Base-by-base conservation (phyloP, 2,797 vertebrate genomes). In the Rhodeus uyekii region DNA sequence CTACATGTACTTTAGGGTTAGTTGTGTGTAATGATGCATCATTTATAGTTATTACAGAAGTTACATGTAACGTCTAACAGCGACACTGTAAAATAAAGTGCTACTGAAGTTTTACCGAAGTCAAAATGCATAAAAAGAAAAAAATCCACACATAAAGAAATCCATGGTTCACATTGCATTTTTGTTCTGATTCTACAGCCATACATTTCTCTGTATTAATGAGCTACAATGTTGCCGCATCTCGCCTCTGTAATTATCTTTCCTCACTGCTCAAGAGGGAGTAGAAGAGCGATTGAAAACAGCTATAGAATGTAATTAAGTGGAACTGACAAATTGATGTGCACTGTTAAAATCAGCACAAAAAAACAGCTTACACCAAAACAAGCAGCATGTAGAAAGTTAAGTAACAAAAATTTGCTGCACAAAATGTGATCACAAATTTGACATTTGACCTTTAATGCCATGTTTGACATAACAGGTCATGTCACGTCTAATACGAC, bases 211-310 rank as follows among this genome's bases (percentile, higher is more conserved):
- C 50, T 72, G 24, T 36, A 44, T 44, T 81, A 69, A 46, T 60
- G 74, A 76, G 64, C 68, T 80, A 79, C 42, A 80, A 68, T 63
- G 61, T 19, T 50, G 63, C 71, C 61, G 76, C 71, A 79, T 80
- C 71, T 76, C 22, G 24, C 32, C 32, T 82, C 48, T 80, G 76
- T 85, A 82, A 79, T 82, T 83, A 85, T 34, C 71, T 75, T 69
- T 38, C 72, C 39, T 44, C 42, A 2, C 22, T 48, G 63, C 71
- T 76, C 24, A 7, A 60, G 32, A 53, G 46, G 18, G 36, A 53
- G 73, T 69, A 61, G 29, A 44, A 64, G 39, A 61, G 50, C 12
- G 27, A 81, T 73, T 72, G 78, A 64, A 81, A 81, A 50, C 67
- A 64, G 69, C 65, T 64, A 72, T 61, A 69, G 68, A 72, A 84